Conservation (phyloP, 1,140 invertebrate genomes). For the Halictus rubicundus region DNA sequence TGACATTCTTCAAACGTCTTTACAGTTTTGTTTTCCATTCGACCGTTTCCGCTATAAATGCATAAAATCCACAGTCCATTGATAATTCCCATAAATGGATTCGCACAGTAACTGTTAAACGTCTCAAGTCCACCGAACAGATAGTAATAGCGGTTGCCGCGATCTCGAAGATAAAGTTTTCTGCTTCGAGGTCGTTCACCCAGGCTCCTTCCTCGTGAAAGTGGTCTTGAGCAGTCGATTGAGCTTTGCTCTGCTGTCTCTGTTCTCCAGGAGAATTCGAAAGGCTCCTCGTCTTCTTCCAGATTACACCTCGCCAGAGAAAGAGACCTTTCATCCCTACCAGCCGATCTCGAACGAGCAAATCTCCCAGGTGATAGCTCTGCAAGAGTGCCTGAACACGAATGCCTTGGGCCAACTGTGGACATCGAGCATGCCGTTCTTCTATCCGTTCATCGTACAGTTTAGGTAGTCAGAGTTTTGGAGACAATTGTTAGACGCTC, state of each 20-base stretch:
- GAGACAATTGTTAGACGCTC: too few species aligned
- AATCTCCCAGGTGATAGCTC: conserved; percentile 81
- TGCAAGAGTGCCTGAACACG: conserved; percentile 83
- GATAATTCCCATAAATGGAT: too few species aligned
- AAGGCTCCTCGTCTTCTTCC: neutral
- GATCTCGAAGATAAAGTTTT: neutral
- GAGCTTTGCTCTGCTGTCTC: neutral
- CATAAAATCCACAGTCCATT: too few species aligned
- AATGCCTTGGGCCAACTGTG: conserved; percentile 83
- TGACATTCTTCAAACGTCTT: too few species aligned
- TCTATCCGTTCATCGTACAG: conserved; percentile 84
- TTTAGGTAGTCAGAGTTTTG: conserved; percentile 78
- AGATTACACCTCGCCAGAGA: conserved; percentile 35
- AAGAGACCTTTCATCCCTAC: conserved; percentile 47
- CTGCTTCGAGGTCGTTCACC: neutral
- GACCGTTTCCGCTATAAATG: too few species aligned
- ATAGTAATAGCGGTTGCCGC: neutral
- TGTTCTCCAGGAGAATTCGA: neutral
- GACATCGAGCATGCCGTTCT: conserved; percentile 83
- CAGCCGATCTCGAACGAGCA: conserved; percentile 76
- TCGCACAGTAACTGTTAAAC: too few species aligned
- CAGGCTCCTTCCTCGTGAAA: neutral
- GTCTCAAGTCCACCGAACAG: neutral
- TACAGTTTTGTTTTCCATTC: too few species aligned
- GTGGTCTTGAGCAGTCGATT: neutral